A percentile compares a stretch with the other conserved stretches of the same genome.
phyloP scores from a whole-genome alignment of 2,797 vertebrate genomes.

The Zenarchopterus dispar region DNA sequence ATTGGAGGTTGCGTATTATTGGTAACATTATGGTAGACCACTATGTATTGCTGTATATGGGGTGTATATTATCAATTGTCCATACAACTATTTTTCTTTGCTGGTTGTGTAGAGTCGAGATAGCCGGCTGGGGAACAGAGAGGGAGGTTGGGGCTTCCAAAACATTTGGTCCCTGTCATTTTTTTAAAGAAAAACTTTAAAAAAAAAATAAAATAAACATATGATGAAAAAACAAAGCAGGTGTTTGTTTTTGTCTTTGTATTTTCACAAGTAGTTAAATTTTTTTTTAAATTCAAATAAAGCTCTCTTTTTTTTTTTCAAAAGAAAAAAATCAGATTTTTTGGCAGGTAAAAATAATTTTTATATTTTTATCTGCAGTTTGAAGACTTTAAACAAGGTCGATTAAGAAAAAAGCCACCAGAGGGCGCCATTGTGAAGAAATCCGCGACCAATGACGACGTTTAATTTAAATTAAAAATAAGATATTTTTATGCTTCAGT shows the following conservation, averaged over 20 bases:
- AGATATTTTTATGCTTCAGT: too few relatives aligned
- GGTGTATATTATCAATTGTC: slow-evolving; percentile 83
- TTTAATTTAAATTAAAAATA: too few relatives aligned
- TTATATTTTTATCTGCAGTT: too few relatives aligned
- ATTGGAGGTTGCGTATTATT: slow-evolving; percentile 67
- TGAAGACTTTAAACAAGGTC: too few relatives aligned
- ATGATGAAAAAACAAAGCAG: slow-evolving; percentile 51
- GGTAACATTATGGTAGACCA: slow-evolving; percentile 82
- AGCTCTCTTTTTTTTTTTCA: background rate
- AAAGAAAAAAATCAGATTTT: too few relatives aligned
- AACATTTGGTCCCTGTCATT: slow-evolving; percentile 76
- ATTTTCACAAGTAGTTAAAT: background rate
- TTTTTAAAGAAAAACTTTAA: slow-evolving; percentile 64
- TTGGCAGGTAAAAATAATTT: too few relatives aligned
- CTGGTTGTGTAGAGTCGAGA: slow-evolving; percentile 74
- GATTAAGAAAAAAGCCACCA: slow-evolving; percentile 22
- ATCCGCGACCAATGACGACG: background rate
- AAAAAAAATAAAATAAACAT: slow-evolving; percentile 69
- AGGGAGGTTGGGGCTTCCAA: slow-evolving; percentile 71
- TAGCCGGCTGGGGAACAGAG: slow-evolving; percentile 66
- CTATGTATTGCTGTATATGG: slow-evolving; percentile 86
- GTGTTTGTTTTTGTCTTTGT: slow-evolving; percentile 27
- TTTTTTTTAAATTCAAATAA: background rate
- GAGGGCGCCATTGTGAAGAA: slow-evolving; percentile 45
- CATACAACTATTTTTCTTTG: slow-evolving; percentile 80